A percentile compares a stretch with the other conserved stretches of the same genome.
phyloP scores from a whole-genome alignment of 1,140 invertebrate genomes.

The Arctopsyche grandis region DNA sequence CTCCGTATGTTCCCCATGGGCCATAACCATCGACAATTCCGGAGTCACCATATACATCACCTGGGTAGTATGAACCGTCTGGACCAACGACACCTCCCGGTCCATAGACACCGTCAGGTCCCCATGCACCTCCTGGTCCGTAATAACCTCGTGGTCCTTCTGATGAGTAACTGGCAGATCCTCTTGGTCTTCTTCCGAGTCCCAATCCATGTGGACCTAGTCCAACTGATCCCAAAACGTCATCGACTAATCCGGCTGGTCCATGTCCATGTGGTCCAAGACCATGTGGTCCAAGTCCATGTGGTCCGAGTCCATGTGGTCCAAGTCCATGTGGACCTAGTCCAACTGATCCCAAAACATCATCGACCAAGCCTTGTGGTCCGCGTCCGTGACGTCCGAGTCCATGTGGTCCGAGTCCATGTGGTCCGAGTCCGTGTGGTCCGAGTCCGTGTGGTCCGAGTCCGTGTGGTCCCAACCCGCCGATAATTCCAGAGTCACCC shows the following conservation, averaged over 20 bases:
- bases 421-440: constrained; percentile 12
- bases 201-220: constrained; percentile 3
- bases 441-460: constrained; percentile 12
- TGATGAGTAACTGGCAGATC: constrained; percentile 5
- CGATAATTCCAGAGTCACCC: not conserved
- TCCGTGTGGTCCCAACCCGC: not conserved
- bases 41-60: not conserved
- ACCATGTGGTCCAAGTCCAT: not conserved
- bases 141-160: not conserved
- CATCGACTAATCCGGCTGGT: too few relatives aligned
- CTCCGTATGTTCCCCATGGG: not conserved
- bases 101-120: not conserved
- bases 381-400: constrained; percentile 20
- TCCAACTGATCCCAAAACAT: not conserved
- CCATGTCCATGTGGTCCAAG: not conserved
- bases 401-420: constrained; percentile 32
- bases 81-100: too few relatives aligned
- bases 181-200: not conserved
- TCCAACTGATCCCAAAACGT: too few relatives aligned
- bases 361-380: constrained; percentile 2
- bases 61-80: too few relatives aligned
- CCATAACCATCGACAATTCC: not conserved
- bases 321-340: not conserved
- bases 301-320: not conserved
- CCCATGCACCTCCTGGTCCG: constrained; percentile 21